phyloP scores from a whole-genome alignment of 2,888 invertebrate species.

The Drosophila anomelani region DNA sequence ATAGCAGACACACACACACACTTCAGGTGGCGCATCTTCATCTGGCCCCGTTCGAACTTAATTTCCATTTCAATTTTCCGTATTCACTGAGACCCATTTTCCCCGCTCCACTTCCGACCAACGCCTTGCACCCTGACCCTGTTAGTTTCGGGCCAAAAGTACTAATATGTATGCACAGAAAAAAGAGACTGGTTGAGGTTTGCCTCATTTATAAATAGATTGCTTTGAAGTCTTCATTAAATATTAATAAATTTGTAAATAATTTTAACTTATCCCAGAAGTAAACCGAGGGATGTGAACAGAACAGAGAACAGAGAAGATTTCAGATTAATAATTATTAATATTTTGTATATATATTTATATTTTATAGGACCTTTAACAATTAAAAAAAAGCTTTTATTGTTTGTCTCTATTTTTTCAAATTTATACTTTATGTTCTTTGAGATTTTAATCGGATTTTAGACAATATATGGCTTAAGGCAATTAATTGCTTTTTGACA shows the following conservation, averaged over 20 bases:
- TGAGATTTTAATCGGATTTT: too few relatives aligned
- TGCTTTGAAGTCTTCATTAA: neutral
- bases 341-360: too few relatives aligned
- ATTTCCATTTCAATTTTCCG: constrained; percentile 51
- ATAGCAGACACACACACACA: constrained; percentile 8
- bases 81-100: constrained; percentile 15
- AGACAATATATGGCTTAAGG: too few relatives aligned
- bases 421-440: too few relatives aligned
- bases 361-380: too few relatives aligned
- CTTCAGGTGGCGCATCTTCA: constrained; percentile 7
- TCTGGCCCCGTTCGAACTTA: constrained; percentile 32
- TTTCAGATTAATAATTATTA: too few relatives aligned
- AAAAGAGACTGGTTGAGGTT: neutral
- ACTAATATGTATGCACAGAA: constrained; percentile 6
- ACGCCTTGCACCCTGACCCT: neutral
- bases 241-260: neutral
- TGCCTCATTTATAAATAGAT: too few relatives aligned
- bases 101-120: neutral
- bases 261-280: neutral
- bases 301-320: too few relatives aligned
- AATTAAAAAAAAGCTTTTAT: too few relatives aligned
- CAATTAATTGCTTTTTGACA: too few relatives aligned
- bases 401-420: too few relatives aligned
- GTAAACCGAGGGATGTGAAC: neutral
- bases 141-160: constrained; percentile 14